Evolutionary conservation across 2,888 invertebrate genomes (phyloP).

Genomic region (Alcis repandata): DNA sequence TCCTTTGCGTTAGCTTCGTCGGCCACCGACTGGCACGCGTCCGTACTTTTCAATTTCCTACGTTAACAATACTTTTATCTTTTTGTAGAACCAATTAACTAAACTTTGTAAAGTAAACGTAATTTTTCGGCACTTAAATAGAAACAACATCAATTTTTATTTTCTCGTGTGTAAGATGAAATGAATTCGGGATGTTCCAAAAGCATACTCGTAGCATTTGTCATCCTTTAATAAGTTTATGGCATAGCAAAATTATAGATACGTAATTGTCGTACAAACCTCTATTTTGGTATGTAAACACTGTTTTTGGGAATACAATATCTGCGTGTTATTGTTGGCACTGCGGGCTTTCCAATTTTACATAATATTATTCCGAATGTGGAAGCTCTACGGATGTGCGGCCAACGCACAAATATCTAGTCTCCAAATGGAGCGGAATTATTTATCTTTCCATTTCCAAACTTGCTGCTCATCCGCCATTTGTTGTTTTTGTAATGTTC

Average conservation of each 20-base stretch:
- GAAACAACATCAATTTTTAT: too few relatives aligned
- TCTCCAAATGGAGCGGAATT: constrained; percentile 52
- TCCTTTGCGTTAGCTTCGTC: constrained; percentile 33
- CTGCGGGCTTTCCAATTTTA: constrained; percentile 51
- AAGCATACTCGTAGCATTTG: too few relatives aligned
- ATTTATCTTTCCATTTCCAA: constrained; percentile 62
- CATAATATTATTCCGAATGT: constrained; percentile 54
- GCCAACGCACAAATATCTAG: constrained; percentile 55
- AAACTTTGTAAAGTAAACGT: too few relatives aligned
- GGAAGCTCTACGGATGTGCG: constrained; percentile 46
- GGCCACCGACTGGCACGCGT: constrained; percentile 27
- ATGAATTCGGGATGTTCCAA: too few relatives aligned
- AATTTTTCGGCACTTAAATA: too few relatives aligned
- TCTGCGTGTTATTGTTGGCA: constrained; percentile 52
- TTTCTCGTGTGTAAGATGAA: too few relatives aligned
- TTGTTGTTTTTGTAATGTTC: constrained; percentile 54
- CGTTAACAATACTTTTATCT: constrained; percentile 1
- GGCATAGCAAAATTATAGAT: too few relatives aligned
- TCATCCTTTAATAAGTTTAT: too few relatives aligned
- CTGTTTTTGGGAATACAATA: constrained; percentile 44
- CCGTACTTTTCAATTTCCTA: constrained; percentile 33
- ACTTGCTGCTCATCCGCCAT: constrained; percentile 54
- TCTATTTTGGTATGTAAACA: constrained; percentile 2
- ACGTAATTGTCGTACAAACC: background rate
- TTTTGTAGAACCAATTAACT: too few relatives aligned